These are phyloP conservation scores for Octopus bimaculoides DNA, from an alignment of 1,140 invertebrate genomes.

Conservation along the genomic window DNA sequence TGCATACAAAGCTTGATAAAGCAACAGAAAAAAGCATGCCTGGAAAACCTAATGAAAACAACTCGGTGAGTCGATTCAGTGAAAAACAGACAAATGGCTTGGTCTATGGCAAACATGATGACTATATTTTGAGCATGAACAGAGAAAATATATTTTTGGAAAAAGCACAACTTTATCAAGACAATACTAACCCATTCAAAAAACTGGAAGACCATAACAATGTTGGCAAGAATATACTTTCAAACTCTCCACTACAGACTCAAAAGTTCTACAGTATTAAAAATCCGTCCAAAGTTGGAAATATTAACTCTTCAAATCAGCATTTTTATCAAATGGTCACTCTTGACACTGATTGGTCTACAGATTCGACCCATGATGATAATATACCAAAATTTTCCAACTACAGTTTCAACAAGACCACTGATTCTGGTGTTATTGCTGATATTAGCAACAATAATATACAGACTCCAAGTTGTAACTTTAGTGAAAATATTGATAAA, in stretches of 20 bases:
- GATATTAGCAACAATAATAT: conserved; percentile 6
- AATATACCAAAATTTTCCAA: neutral
- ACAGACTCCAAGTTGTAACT: neutral
- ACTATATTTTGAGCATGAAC: neutral
- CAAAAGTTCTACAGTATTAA: neutral
- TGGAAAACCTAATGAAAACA: neutral
- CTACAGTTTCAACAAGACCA: neutral
- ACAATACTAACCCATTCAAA: neutral
- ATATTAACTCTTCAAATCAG: conserved; percentile 9
- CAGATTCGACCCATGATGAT: conserved; percentile 10
- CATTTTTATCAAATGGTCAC: conserved; percentile 14
- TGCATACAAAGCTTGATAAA: neutral
- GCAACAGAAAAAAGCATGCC: neutral
- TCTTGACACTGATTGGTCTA: conserved; percentile 14
- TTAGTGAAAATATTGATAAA: neutral
- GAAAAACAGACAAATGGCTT: neutral
- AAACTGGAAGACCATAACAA: neutral
- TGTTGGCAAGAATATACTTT: neutral
- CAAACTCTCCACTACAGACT: neutral
- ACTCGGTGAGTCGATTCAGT: neutral
- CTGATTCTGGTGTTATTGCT: conserved; percentile 1
- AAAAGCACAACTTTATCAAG: neutral
- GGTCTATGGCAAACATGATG: neutral
- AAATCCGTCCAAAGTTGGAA: neutral
- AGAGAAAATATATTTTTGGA: neutral